phyloP scores from a whole-genome alignment of 2,113 vertebrate species.

The Leucopternis melanops region DNA sequence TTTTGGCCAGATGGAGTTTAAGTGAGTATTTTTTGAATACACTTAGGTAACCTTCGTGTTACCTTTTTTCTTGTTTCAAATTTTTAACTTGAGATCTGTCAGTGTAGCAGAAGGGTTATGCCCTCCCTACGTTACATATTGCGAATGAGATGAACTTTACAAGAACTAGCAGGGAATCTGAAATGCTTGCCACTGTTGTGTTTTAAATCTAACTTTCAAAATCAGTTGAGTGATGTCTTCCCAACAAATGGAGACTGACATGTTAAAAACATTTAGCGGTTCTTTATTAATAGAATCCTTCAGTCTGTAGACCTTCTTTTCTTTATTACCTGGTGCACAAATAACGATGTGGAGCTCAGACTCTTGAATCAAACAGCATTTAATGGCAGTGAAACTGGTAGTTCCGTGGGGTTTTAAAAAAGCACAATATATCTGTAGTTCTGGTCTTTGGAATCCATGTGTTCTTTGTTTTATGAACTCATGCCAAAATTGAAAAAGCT shows the following conservation, averaged over 20 bases:
- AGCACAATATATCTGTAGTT: background rate
- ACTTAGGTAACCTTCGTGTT: background rate
- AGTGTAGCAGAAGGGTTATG: background rate
- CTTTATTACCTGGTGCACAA: background rate
- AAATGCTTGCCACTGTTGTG: background rate
- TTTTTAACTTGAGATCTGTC: background rate
- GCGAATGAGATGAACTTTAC: background rate
- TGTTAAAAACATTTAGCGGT: background rate
- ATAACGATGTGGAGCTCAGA: background rate
- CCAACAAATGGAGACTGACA: background rate
- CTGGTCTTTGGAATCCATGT: background rate
- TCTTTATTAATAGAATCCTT: background rate
- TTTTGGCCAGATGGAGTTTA: background rate
- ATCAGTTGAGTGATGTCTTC: background rate
- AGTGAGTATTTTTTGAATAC: background rate
- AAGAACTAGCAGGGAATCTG: background rate
- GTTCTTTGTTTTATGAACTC: background rate
- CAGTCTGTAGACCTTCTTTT: background rate
- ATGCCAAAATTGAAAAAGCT: background rate
- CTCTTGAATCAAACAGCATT: background rate
- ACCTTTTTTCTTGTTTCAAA: background rate
- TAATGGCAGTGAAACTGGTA: background rate
- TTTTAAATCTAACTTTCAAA: background rate
- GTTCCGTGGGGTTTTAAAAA: background rate
- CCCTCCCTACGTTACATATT: background rate